These are phyloP conservation scores for Norana najaformis DNA, from an alignment of 2,888 invertebrate genomes.

Conservation along the genomic window DNA sequence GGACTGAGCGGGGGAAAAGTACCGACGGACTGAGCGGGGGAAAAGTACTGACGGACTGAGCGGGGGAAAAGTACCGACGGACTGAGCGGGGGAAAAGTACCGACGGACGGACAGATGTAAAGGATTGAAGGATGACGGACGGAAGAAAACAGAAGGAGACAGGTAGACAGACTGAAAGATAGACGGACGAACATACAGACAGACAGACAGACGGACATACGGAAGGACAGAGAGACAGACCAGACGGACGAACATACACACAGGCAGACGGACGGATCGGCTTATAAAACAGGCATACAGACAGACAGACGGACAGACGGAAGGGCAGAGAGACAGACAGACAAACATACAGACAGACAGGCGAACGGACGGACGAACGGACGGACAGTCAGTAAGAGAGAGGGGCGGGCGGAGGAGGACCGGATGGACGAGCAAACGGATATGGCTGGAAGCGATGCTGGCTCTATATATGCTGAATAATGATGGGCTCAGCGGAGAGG, in stretches of 20 bases:
- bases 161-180: not conserved
- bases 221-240: not conserved
- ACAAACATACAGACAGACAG: not conserved
- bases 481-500: not conserved
- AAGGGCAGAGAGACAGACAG: not conserved
- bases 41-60: too few relatives aligned
- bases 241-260: not conserved
- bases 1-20: too few relatives aligned
- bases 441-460: not conserved
- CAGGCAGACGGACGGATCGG: not conserved
- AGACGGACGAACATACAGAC: not conserved
- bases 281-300: too few relatives aligned
- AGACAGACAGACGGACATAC: not conserved
- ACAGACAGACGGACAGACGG: not conserved
- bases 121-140: not conserved
- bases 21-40: too few relatives aligned
- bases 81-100: too few relatives aligned
- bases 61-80: too few relatives aligned
- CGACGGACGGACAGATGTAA: conserved; percentile 9
- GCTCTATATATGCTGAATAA: conserved; percentile 5
- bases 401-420: not conserved
- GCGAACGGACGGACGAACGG: not conserved
- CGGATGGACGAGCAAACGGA: not conserved
- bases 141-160: not conserved
- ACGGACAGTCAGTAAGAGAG: not conserved